These are phyloP conservation scores for Polietes domitor DNA, from an alignment of 2,888 invertebrate genomes.

Conservation along the genomic window DNA sequence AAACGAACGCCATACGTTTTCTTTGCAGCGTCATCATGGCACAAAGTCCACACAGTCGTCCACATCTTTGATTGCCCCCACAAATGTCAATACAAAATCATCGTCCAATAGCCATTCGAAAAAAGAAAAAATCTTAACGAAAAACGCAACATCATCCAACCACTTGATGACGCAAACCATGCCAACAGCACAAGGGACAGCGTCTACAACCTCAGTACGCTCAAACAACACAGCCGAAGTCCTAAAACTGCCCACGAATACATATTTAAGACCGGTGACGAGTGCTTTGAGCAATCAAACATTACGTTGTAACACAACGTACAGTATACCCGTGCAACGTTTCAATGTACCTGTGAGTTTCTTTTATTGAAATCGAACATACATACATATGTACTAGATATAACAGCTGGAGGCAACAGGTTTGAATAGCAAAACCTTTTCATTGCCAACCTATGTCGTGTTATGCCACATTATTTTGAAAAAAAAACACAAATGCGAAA, in stretches of 20 bases:
- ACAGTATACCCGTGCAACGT: slow-evolving; percentile 73
- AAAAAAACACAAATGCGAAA: too few relatives aligned
- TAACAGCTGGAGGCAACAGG: too few relatives aligned
- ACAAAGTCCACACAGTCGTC: slow-evolving; percentile 60
- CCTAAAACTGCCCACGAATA: slow-evolving; percentile 77
- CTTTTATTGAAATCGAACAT: too few relatives aligned
- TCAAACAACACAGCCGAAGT: slow-evolving; percentile 69
- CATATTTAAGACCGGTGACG: slow-evolving; percentile 75
- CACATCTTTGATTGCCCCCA: slow-evolving; percentile 53
- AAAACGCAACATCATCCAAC: slow-evolving; percentile 45
- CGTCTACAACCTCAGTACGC: slow-evolving; percentile 48
- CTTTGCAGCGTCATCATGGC: slow-evolving; percentile 52
- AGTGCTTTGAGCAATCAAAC: slow-evolving; percentile 51
- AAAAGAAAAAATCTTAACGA: slow-evolving; percentile 65
- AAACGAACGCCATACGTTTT: neutral
- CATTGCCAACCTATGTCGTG: too few relatives aligned
- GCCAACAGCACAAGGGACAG: slow-evolving; percentile 35
- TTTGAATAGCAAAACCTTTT: too few relatives aligned
- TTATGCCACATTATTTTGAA: too few relatives aligned
- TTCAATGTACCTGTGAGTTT: slow-evolving; percentile 77
- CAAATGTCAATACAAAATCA: slow-evolving; percentile 60
- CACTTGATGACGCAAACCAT: slow-evolving; percentile 47
- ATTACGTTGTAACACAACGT: slow-evolving; percentile 62
- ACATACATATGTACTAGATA: too few relatives aligned
- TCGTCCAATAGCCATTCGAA: slow-evolving; percentile 53